A percentile compares a stretch with the other conserved stretches of the same genome.
These are phyloP conservation scores for Myrmecobius fasciatus DNA, from an alignment of 2,113 vertebrate species.

Conservation along the genomic window DNA sequence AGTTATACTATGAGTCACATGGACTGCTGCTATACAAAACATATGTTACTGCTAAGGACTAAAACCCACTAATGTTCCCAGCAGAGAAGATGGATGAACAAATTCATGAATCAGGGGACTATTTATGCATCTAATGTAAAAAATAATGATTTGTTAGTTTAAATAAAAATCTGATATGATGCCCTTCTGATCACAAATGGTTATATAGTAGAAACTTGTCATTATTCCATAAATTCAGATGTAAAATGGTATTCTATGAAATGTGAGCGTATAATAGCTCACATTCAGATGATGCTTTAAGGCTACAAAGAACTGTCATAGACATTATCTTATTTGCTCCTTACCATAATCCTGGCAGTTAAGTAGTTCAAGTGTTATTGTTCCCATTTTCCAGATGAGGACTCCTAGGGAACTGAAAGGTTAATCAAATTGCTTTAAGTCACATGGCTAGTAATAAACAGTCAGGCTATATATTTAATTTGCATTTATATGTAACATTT, in stretches of 20 bases:
- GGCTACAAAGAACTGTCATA: not conserved
- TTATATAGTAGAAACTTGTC: not conserved
- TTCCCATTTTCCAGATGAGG: not conserved
- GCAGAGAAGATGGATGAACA: constrained; percentile 1
- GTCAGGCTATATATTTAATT: not conserved
- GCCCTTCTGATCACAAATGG: not conserved
- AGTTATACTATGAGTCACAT: constrained; percentile 10
- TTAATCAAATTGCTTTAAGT: not conserved
- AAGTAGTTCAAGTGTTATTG: not conserved
- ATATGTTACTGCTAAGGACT: constrained; percentile 15
- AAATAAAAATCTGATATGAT: not conserved
- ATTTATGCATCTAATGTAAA: constrained; percentile 37
- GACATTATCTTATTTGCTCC: not conserved
- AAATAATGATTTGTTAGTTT: constrained; percentile 64
- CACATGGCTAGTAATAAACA: not conserved
- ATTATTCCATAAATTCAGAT: not conserved
- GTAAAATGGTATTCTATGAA: not conserved
- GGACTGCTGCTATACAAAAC: constrained; percentile 26
- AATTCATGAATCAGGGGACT: not conserved
- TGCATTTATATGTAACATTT: not conserved
- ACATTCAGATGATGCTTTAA: not conserved
- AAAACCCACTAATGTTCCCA: not conserved
- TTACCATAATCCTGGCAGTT: not conserved
- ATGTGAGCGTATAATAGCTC: not conserved
- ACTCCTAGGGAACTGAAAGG: not conserved